These are phyloP conservation scores for Poeciliopsis retropinna DNA, from an alignment of 2,113 vertebrate species.

Conservation along the genomic window DNA sequence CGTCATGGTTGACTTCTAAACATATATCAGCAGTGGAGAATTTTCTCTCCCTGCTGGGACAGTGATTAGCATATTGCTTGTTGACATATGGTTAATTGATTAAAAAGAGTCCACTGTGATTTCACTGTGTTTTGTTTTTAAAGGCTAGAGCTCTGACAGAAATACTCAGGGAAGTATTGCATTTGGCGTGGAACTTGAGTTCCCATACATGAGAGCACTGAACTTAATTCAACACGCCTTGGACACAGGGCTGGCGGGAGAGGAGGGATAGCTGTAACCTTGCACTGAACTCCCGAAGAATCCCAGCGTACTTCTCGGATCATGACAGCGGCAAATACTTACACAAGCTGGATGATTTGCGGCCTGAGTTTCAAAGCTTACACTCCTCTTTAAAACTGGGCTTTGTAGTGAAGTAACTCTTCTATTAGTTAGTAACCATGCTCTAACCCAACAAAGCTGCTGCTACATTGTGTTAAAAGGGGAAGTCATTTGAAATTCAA, in stretches of 20 bases:
- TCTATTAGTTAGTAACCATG: constrained; percentile 42
- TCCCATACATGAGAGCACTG: constrained; percentile 78
- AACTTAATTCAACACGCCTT: constrained; percentile 78
- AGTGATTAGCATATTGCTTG: constrained; percentile 74
- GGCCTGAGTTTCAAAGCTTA: constrained; percentile 66
- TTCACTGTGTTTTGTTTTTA: constrained; percentile 79
- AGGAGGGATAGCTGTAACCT: constrained; percentile 80
- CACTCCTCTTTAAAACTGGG: constrained; percentile 37
- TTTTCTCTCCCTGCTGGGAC: constrained; percentile 52
- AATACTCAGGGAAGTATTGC: constrained; percentile 83
- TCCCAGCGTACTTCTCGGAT: constrained; percentile 73
- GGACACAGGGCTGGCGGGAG: constrained; percentile 76
- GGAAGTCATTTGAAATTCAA: constrained; percentile 58
- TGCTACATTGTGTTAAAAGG: constrained; percentile 28
- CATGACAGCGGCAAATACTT: constrained; percentile 71
- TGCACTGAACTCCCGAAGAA: constrained; percentile 77
- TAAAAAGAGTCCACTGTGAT: constrained; percentile 72
- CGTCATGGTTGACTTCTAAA: constrained; percentile 46
- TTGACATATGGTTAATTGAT: constrained; percentile 81
- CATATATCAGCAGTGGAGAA: constrained; percentile 63
- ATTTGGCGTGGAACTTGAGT: constrained; percentile 77
- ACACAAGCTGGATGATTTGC: constrained; percentile 75
- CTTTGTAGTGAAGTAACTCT: constrained; percentile 46
- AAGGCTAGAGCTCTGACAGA: constrained; percentile 79
- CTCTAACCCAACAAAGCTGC: constrained; percentile 31